Percentiles rank a stretch among this genome's conserved stretches.
phyloP scores from a whole-genome alignment of 1,140 invertebrate genomes.

The Phocides pigmalion region DNA sequence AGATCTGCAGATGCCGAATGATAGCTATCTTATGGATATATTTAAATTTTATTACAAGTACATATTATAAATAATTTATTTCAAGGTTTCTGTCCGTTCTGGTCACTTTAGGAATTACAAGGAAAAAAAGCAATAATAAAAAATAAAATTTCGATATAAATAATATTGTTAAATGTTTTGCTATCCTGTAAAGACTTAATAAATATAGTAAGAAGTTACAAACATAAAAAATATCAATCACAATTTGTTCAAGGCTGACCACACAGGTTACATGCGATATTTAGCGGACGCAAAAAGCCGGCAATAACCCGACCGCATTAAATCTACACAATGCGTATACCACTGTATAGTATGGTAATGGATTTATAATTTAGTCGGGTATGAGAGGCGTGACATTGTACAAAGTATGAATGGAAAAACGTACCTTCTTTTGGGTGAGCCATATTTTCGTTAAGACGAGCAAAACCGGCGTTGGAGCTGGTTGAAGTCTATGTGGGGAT shows the following conservation, averaged over 20 bases:
- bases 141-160: too few species aligned
- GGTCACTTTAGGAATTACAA: too few species aligned
- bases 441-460: conserved; percentile 54
- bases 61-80: too few species aligned
- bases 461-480: conserved; percentile 34
- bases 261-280: conserved; percentile 11
- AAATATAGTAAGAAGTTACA: not conserved
- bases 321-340: not conserved
- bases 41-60: too few species aligned
- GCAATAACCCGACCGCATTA: conserved; percentile 30
- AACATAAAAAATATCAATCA: conserved; percentile 20
- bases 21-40: too few species aligned
- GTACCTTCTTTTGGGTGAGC: conserved; percentile 70
- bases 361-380: conserved; percentile 48
- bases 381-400: conserved; percentile 45
- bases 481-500: conserved; percentile 41
- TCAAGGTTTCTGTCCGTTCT: too few species aligned
- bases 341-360: not conserved
- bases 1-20: too few species aligned
- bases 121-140: too few species aligned
- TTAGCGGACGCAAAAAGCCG: conserved; percentile 22
- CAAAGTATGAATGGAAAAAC: conserved; percentile 42
- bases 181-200: too few species aligned
- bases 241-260: conserved; percentile 28
- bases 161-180: too few species aligned